Conservation (phyloP, 2,113 vertebrate genomes). For the Mellivora capensis region DNA sequence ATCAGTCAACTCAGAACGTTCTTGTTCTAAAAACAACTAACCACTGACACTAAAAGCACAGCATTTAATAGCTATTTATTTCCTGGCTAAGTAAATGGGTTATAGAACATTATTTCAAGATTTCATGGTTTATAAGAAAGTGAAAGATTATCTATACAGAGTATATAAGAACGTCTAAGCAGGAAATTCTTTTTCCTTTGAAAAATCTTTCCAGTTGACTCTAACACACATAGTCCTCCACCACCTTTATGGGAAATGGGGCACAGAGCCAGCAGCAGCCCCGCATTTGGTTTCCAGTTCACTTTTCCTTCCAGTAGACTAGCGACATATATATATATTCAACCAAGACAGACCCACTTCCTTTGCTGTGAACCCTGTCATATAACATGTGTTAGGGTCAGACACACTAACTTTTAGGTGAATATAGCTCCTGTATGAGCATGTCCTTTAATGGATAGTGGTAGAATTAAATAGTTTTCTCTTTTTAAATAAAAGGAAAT, state of each 20-base stretch:
- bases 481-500: constrained; percentile 29
- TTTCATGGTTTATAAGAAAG: constrained; percentile 16
- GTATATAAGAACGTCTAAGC: background rate
- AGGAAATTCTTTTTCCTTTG: background rate
- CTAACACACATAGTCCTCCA: background rate
- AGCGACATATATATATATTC: background rate
- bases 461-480: background rate
- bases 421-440: background rate
- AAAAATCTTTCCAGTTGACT: background rate
- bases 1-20: background rate
- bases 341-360: background rate
- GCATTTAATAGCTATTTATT: background rate
- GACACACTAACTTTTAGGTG: background rate
- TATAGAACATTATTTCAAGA: constrained; percentile 29
- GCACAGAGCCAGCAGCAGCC: background rate
- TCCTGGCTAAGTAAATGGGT: background rate
- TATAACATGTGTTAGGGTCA: background rate
- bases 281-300: background rate
- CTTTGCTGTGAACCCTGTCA: background rate
- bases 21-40: constrained; percentile 11
- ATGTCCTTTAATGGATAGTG: background rate
- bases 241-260: background rate
- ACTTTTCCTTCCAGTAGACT: background rate
- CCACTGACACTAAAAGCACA: background rate
- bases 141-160: background rate